Conservation (phyloP, 1,140 invertebrate species). For the Diuraphis noxia region DNA sequence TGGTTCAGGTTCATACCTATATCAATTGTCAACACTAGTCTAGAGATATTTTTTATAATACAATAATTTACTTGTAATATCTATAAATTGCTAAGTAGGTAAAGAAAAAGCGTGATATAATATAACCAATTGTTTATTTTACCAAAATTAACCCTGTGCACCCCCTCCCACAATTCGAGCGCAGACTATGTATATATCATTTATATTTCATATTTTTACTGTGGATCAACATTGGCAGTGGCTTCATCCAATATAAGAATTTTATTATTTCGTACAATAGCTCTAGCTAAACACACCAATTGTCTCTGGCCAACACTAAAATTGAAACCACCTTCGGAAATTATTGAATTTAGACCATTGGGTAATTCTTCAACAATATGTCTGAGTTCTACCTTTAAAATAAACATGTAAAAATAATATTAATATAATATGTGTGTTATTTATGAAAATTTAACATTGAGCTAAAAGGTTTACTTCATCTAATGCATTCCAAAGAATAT, state of each 20-base stretch:
- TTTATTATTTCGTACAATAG: neutral
- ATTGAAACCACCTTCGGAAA: neutral
- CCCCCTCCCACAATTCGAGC: too few relatives aligned
- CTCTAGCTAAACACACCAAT: neutral
- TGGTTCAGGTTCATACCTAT: too few relatives aligned
- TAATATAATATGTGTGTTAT: too few relatives aligned
- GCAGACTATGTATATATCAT: neutral
- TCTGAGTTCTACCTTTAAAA: neutral
- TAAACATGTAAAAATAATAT: neutral
- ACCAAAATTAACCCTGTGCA: too few relatives aligned
- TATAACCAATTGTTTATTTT: too few relatives aligned
- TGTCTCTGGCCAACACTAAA: neutral
- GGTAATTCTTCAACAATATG: neutral
- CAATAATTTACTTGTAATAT: too few relatives aligned
- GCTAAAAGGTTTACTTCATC: constrained; percentile 61
- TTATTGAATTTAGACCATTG: neutral
- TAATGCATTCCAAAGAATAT: constrained; percentile 66
- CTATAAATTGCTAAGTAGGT: too few relatives aligned
- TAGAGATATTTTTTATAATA: too few relatives aligned
- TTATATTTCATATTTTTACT: neutral
- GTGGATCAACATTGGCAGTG: neutral
- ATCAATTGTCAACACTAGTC: too few relatives aligned
- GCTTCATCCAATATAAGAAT: neutral
- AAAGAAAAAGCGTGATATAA: too few relatives aligned
- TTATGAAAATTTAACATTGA: neutral